Evolutionary conservation across 2,888 invertebrate species (phyloP), one percentile per base, ranked within the genome.

Genomic region (Morpho helenor): DNA sequence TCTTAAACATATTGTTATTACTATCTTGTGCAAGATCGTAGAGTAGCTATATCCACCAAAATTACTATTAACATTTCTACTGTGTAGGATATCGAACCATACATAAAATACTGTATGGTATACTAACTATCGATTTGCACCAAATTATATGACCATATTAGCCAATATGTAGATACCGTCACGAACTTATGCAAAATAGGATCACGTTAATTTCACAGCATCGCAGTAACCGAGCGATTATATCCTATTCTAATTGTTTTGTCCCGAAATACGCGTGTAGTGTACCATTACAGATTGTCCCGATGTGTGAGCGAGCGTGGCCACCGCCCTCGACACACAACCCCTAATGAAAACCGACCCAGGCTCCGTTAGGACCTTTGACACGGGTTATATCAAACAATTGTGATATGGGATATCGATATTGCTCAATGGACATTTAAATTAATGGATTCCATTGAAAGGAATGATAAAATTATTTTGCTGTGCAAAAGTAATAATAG

Each of bases 311-410:
- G 47, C 9, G 31, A 23, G 47, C 23, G 31, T 39, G 48, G 39
- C n/a, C n/a, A 6, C 31, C 31, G 31, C 31, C 48, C 31, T n/a
- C 31, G 48, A 31, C 31, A 31, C 31, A 31, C 48, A 31, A 23
- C 48, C 7, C 7, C 48, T 39, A 48, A 48, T 48, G 48, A 39
- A 23, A 48, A 39, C 31, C 39, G 31, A 48, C 23, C 39, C 39
- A n/a, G 39, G 23, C 47, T 47, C 31, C 48, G 48, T 48, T 47
- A 2, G 48, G 48, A 48, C 31, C 48, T 48, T 31, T 48, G 48
- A 48, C 48, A n/a, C 48, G 48, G 31, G 39, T 48, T 48, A 48
- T 31, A 16, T 22, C 22, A 23, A 39, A 39, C n/a, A n/a, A n/a
- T 22, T 23, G 48, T 31, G 9, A 31, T 48, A 39, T 48, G n/a